Evolutionary conservation across 2,113 vertebrate genomes (phyloP).

Genomic region (human): DNA sequence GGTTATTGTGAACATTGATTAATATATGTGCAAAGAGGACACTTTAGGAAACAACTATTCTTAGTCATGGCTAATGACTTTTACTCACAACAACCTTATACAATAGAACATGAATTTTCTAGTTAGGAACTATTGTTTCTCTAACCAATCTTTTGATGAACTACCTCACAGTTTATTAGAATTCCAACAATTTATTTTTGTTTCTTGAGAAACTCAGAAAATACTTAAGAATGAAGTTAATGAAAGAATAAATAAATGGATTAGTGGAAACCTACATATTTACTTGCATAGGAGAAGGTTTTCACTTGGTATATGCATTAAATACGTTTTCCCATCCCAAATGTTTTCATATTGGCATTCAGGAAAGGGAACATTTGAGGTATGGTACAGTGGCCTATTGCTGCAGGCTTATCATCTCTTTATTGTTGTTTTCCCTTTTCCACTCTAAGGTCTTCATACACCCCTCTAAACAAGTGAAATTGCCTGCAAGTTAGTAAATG

Average conservation of each 20-base stretch:
- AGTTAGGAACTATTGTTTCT: background rate
- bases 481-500: background rate
- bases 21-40: background rate
- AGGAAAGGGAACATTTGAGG: background rate
- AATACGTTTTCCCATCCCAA: background rate
- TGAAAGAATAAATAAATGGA: background rate
- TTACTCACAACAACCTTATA: background rate
- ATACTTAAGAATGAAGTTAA: background rate
- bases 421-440: slow-evolving; percentile 18
- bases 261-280: background rate
- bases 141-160: background rate
- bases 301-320: background rate
- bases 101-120: background rate
- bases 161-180: background rate
- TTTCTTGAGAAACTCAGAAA: slow-evolving; percentile 25
- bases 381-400: background rate
- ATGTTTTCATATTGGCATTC: background rate
- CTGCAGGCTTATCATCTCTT: background rate
- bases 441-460: background rate
- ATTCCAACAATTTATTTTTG: background rate
- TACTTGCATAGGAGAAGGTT: background rate
- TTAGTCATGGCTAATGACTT: background rate
- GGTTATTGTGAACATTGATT: background rate
- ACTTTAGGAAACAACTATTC: background rate
- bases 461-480: slow-evolving; percentile 14